Percentiles rank a stretch among this genome's conserved stretches.
phyloP scores from a whole-genome alignment of 2,888 invertebrate genomes.

The Caenorhabditis panamensis region DNA sequence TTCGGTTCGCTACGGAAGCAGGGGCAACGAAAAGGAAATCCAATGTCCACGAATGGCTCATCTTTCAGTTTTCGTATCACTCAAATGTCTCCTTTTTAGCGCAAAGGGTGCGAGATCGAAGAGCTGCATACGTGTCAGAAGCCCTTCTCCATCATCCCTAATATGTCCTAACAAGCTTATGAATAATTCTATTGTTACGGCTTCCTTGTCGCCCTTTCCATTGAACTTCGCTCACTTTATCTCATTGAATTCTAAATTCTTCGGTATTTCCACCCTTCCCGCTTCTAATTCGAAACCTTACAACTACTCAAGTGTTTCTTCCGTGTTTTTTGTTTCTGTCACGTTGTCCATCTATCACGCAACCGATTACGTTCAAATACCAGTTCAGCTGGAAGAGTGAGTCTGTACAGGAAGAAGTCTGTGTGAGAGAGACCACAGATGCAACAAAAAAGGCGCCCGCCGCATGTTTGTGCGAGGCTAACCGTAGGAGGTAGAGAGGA shows the following conservation, averaged over 20 bases:
- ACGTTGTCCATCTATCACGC: constrained; percentile 13
- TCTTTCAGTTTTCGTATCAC: constrained; percentile 49
- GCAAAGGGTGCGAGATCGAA: constrained; percentile 6
- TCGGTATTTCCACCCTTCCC: not conserved
- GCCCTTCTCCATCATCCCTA: not conserved
- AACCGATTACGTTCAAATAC: constrained; percentile 8
- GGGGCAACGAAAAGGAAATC: constrained; percentile 27
- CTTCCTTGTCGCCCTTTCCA: constrained; percentile 15
- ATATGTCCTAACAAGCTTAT: constrained; percentile 9
- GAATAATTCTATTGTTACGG: constrained; percentile 17
- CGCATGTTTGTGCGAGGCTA: constrained; percentile 45
- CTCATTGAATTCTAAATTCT: not conserved
- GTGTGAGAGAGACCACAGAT: not conserved
- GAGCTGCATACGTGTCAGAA: not conserved
- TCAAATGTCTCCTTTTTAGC: constrained; percentile 12
- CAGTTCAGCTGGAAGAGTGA: constrained; percentile 14
- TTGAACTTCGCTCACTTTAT: not conserved
- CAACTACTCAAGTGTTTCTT: constrained; percentile 38
- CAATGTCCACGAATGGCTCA: constrained; percentile 31
- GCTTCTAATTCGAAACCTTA: constrained; percentile 11
- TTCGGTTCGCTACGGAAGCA: not conserved
- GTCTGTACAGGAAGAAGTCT: constrained; percentile 1
- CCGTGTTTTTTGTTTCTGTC: constrained; percentile 19
- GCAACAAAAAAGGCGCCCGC: constrained; percentile 36
- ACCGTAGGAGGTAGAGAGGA: constrained; percentile 28